Percentiles rank a stretch among this genome's conserved stretches.
These are phyloP conservation scores for Heliconius ismenius DNA, from an alignment of 2,888 invertebrate genomes.

Conservation along the genomic window DNA sequence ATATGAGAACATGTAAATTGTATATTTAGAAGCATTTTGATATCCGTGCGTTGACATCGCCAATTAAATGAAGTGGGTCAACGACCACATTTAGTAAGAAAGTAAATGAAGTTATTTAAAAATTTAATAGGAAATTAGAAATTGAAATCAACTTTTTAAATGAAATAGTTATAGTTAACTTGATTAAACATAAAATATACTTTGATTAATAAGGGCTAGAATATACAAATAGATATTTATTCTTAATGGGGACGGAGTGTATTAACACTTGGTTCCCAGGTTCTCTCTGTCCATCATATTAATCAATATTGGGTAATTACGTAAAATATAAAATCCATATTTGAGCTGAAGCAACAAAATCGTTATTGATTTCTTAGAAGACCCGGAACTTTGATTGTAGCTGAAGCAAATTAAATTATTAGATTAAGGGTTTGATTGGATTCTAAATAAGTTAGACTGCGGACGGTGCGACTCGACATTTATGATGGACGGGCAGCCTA, in stretches of 20 bases:
- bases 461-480: conserved; percentile 31
- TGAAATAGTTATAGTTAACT: neutral
- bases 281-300: no score
- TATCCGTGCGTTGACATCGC: conserved; percentile 37
- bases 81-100: conserved; percentile 18
- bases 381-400: conserved; percentile 49
- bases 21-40: conserved; percentile 25
- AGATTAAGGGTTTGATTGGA: conserved; percentile 56
- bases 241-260: no score
- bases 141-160: neutral
- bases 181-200: neutral
- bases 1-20: conserved; percentile 31
- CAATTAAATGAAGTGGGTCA: conserved; percentile 28
- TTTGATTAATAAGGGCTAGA: neutral
- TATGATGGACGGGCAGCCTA: conserved; percentile 26
- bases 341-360: conserved; percentile 22
- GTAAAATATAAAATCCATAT: neutral
- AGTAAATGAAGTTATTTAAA: neutral
- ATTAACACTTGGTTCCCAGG: no score
- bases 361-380: conserved; percentile 34
- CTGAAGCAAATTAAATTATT: conserved; percentile 54
- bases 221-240: neutral
- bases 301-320: no score
- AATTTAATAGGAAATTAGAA: neutral
- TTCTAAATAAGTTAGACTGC: conserved; percentile 49